Evolutionary conservation across 1,140 invertebrate genomes (phyloP).

Genomic region (Trypoxylus dichotomus): DNA sequence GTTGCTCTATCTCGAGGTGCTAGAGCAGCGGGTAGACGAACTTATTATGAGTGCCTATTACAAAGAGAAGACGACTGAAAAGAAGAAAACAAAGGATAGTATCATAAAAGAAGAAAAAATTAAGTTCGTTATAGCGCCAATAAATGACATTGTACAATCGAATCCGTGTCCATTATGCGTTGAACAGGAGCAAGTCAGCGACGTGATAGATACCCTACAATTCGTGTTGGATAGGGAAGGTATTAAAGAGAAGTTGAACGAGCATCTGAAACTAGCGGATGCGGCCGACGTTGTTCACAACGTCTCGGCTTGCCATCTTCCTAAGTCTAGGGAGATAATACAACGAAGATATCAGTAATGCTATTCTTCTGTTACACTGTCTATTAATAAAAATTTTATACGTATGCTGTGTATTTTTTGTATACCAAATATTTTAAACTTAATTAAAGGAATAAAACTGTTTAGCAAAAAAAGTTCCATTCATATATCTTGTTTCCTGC

Average conservation of each 20-base stretch:
- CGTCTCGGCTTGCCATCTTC: slow-evolving; percentile 59
- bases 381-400: background rate
- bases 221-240: slow-evolving; percentile 52
- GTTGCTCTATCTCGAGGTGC: slow-evolving; percentile 70
- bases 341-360: slow-evolving; percentile 58
- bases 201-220: slow-evolving; percentile 56
- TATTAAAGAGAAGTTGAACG: slow-evolving; percentile 51
- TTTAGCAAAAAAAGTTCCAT: too few relatives aligned
- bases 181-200: slow-evolving; percentile 58
- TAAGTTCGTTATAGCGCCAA: slow-evolving; percentile 25
- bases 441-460: background rate
- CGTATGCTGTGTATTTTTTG: background rate
- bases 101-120: slow-evolving; percentile 25
- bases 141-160: slow-evolving; percentile 41
- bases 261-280: slow-evolving; percentile 51
- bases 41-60: slow-evolving; percentile 60
- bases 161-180: slow-evolving; percentile 53
- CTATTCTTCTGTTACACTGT: background rate
- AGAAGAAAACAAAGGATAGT: slow-evolving; percentile 10
- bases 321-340: slow-evolving; percentile 58
- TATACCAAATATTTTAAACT: too few relatives aligned
- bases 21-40: slow-evolving; percentile 61
- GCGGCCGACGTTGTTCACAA: slow-evolving; percentile 56
- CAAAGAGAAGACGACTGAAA: slow-evolving; percentile 40
- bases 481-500: too few relatives aligned